A percentile compares a stretch with the other conserved stretches of the same genome.
Evolutionary conservation across 2,113 vertebrate genomes (phyloP).

Genomic region (Serinus canaria): DNA sequence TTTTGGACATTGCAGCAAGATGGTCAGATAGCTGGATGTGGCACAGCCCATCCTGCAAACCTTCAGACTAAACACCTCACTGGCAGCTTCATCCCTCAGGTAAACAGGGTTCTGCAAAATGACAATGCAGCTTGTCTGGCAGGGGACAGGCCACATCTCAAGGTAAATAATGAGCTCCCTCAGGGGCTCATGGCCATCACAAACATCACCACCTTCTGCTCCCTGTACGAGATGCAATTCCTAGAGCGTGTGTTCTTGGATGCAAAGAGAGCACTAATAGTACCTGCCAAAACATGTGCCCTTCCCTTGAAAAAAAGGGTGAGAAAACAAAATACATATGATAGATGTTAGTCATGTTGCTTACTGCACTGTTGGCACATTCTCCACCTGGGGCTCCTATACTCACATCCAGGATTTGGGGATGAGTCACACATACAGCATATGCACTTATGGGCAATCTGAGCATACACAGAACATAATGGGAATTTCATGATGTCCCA

Average conservation of each 20-base stretch:
- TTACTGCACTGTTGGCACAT: constrained; percentile 41
- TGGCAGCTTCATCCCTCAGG: rapidly evolving
- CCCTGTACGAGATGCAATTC: background rate
- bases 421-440: constrained; percentile 26
- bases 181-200: background rate
- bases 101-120: background rate
- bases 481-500: background rate
- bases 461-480: background rate
- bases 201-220: background rate
- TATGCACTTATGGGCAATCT: background rate
- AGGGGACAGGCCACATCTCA: background rate
- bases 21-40: background rate
- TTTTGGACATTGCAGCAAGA: background rate
- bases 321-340: constrained; percentile 21
- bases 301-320: background rate
- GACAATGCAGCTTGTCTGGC: background rate
- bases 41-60: background rate
- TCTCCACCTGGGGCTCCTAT: background rate
- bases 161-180: background rate
- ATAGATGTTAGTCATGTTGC: constrained; percentile 33
- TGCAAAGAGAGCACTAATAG: background rate
- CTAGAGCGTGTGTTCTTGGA: background rate
- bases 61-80: background rate
- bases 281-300: background rate
- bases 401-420: constrained; percentile 31